Evolutionary conservation across 2,888 invertebrate species (phyloP).

Genomic region (Choristoneura rosaceana): DNA sequence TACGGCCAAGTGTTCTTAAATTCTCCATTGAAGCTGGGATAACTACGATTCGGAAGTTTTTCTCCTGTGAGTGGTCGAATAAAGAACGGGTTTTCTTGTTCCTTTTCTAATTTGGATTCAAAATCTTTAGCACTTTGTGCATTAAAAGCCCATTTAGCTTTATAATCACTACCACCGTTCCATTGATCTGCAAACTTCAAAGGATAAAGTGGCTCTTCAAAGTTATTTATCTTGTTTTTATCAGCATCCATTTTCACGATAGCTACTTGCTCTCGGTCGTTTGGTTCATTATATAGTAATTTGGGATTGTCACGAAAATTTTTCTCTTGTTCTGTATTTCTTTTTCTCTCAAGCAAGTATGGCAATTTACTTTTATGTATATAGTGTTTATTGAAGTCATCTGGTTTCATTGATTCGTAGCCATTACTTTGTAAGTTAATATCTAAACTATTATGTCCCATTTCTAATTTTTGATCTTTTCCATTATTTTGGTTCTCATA

Average conservation of each 20-base stretch:
- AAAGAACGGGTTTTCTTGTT: background rate
- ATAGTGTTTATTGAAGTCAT: background rate
- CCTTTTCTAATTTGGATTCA: background rate
- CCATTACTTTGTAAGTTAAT: background rate
- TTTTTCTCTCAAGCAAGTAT: background rate
- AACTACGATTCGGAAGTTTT: background rate
- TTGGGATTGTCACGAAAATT: background rate
- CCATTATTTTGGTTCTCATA: background rate
- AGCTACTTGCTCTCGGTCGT: background rate
- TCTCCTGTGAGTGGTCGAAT: background rate
- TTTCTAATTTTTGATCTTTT: background rate
- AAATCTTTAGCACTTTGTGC: background rate
- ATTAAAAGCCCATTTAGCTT: conserved; percentile 6
- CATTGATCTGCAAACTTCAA: background rate
- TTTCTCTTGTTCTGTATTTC: background rate
- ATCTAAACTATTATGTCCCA: background rate
- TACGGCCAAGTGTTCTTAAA: background rate
- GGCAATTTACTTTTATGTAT: conserved; percentile 7
- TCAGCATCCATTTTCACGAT: background rate
- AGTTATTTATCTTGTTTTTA: background rate
- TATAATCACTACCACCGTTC: background rate
- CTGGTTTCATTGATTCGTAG: background rate
- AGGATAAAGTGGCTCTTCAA: background rate
- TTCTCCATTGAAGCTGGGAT: background rate
- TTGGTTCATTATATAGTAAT: background rate